Evolutionary conservation across 2,113 vertebrate species (phyloP), one percentile per base, ranked within the genome.

Genomic region (Porphyrio hochstetteri): DNA sequence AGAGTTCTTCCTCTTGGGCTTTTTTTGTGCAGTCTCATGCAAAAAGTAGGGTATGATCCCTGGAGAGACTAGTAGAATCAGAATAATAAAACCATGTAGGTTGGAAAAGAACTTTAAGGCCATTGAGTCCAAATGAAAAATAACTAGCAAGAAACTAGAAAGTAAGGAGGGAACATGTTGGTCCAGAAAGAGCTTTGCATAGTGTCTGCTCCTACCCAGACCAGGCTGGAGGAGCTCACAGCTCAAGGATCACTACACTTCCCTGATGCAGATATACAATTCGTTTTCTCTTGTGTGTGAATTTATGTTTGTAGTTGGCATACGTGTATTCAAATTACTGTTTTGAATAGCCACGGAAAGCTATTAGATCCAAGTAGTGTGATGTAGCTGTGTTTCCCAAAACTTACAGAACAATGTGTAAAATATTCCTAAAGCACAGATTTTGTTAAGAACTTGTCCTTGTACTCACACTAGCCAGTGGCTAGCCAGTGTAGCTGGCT

Each of bases 321-420:
- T 1, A 1, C 10, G 8, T 20, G 21, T 17, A 42, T 90, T 56
- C 2, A 2, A 78, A 29, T 38, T 21, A 48, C 7, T 1, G 0
- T 87, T 81, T 79, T n/a, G 36, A 6, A 5, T n/a, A 57, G 16
- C 48, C 27, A 14, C 60, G 74, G 24, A n/a, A 91, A 87, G 48
- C 31, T 27, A 23, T 63, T 25, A 42, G 19, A 29, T 69, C 84
- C 13, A 33, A 71, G 23, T 6, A 27, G 4, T 8, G 11, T 0
- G 3, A 28, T 42, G 75, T 8, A 60, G 4, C 4, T 8, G 2
- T 61, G 28, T 24, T 74, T 92, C 61, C 46, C 27, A 68, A 86
- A 95, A 52, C 16, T 5, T 35, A n/a, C 16, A 74, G n/a, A 16
- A 44, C 18, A 53, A 20, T 2, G 1, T 29, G 35, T 16, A 82